Evolutionary conservation across 2,888 invertebrate species (phyloP).

Genomic region (Papilio elwesi): DNA sequence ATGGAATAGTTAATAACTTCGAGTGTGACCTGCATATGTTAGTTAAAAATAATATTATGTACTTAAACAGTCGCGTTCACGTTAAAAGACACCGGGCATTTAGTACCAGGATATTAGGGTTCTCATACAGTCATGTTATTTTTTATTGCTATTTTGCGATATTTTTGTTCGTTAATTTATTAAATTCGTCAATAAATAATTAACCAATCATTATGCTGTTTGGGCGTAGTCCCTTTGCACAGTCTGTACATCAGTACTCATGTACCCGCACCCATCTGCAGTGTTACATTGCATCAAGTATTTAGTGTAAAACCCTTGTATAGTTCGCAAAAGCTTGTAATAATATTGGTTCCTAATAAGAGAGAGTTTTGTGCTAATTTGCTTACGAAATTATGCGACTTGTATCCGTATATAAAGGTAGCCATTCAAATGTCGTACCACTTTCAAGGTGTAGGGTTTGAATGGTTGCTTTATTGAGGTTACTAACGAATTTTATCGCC

Average conservation of each 20-base stretch:
- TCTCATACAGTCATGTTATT: not conserved
- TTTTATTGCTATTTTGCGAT: not conserved
- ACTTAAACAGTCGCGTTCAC: too few species aligned
- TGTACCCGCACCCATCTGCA: not conserved
- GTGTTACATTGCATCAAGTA: not conserved
- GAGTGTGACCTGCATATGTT: not conserved
- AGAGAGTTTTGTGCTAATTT: conserved; percentile 11
- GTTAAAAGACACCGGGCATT: too few species aligned
- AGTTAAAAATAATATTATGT: too few species aligned
- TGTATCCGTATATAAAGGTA: conserved; percentile 17
- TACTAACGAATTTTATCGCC: conserved; percentile 23
- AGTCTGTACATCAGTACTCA: not conserved
- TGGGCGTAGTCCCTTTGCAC: not conserved
- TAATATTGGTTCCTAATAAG: not conserved
- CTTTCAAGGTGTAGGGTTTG: not conserved
- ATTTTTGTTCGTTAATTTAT: too few species aligned
- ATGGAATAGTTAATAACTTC: too few species aligned
- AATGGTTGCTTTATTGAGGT: conserved; percentile 18
- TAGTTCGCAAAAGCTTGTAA: conserved; percentile 12
- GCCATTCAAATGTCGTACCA: not conserved
- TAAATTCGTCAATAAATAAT: too few species aligned
- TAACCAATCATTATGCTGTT: not conserved
- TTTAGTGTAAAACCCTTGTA: not conserved
- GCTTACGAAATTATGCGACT: conserved; percentile 18
- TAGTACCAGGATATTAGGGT: too few species aligned